phyloP scores from a whole-genome alignment of 2,113 vertebrate genomes.

The Cepphus grylle region DNA sequence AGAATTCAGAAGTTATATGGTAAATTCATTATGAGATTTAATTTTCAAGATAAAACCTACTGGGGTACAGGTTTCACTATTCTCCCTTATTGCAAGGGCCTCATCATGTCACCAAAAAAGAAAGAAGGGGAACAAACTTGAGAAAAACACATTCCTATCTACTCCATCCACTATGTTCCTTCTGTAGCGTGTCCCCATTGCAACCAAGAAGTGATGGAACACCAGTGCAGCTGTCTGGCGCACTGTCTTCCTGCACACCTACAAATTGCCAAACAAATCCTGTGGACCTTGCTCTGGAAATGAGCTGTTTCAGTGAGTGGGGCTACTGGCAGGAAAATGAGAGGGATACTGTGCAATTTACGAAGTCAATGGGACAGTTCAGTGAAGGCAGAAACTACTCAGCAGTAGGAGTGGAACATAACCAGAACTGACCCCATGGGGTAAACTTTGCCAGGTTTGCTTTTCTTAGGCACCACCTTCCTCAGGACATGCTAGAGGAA shows the following conservation, averaged over 20 bases:
- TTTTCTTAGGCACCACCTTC: background rate
- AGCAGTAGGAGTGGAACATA: background rate
- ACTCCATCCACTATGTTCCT: background rate
- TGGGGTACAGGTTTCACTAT: background rate
- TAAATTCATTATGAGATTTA: conserved; percentile 27
- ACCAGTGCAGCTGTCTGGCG: background rate
- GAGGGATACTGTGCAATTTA: background rate
- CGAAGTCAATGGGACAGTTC: background rate
- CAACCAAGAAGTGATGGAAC: background rate
- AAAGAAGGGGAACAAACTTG: background rate
- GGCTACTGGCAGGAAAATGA: background rate
- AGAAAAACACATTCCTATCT: background rate
- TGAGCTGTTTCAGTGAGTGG: background rate
- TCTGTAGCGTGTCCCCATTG: background rate
- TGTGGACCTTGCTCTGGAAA: background rate
- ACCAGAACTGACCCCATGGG: background rate
- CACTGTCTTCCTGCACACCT: background rate
- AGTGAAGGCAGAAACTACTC: background rate
- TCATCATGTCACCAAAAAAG: background rate
- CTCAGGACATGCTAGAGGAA: background rate
- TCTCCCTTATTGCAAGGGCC: background rate
- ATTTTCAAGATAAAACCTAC: background rate
- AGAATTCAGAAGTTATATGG: conserved; percentile 82
- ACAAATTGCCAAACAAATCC: background rate
- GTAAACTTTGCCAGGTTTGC: background rate